Percentiles rank a stretch among this genome's conserved stretches.
phyloP scores from a whole-genome alignment of 2,113 vertebrate species.

The Lagopus leucura region DNA sequence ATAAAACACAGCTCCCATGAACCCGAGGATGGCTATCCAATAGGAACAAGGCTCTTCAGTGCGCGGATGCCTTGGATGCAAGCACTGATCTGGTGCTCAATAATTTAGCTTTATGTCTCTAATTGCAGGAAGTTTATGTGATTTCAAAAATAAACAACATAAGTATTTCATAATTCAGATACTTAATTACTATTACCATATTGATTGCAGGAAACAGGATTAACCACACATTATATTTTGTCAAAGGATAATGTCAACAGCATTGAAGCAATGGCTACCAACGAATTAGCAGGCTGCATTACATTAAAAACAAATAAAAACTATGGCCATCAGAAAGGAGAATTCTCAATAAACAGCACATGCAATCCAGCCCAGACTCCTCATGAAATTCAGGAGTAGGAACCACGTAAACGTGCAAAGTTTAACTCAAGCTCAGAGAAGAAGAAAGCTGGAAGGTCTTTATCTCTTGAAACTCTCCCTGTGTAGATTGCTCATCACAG shows the following conservation, averaged over 20 bases:
- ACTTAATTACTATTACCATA: conserved; percentile 68
- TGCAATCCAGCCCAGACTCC: background rate
- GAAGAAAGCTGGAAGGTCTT: background rate
- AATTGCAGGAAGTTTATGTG: conserved; percentile 64
- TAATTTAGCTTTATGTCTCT: conserved; percentile 60
- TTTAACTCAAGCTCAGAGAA: background rate
- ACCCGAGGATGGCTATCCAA: background rate
- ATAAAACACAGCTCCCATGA: background rate
- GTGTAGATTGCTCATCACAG: background rate
- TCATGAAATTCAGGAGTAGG: background rate
- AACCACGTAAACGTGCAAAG: background rate
- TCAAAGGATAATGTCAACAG: conserved; percentile 29
- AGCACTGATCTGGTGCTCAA: background rate
- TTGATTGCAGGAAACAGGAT: conserved; percentile 65
- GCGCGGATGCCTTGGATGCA: background rate
- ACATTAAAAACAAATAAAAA: background rate
- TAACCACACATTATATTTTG: conserved; percentile 45
- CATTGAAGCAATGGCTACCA: conserved; percentile 21
- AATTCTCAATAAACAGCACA: background rate
- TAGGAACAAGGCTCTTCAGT: background rate
- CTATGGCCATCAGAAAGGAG: background rate
- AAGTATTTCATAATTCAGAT: conserved; percentile 62
- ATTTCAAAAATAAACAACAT: conserved; percentile 55
- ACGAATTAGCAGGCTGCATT: background rate
- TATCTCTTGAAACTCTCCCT: background rate